Evolutionary conservation across 2,797 vertebrate species (phyloP), one percentile per base, ranked within the genome.

Genomic region (Threskiornis aethiopicus): DNA sequence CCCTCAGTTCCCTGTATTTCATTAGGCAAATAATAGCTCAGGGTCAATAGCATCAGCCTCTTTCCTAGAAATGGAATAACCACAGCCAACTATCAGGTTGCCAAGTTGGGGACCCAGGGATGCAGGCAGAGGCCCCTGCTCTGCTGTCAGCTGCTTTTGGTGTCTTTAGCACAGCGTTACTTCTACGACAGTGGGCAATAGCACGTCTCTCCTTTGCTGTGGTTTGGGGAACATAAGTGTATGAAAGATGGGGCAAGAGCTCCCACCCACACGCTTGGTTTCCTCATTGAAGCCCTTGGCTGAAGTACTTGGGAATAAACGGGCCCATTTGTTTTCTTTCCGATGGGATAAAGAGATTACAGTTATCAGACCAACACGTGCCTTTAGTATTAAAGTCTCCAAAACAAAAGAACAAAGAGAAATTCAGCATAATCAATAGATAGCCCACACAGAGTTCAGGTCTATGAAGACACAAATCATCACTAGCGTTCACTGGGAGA

Each of bases 61-160:
- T 94, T 97, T 97, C 94, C 96, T 94, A 84, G 93, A 97, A 96
- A 87, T 89, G 41, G 67, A 96, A 64, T 35, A 89, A 83, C 39
- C 14, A 24, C 81, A 93, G 90, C 54, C 78, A 96, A 3, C 31
- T 59, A 79, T 52, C 52, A 44, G 54, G 44, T 26, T 87, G 70
- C 89, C 88, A 87, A 65, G 64, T 44, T 44, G 44, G 84, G 47
- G 71, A 82, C 39, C 33, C 0, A 0, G 75, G 75, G 80, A 54
- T 47, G 75, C 75, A 90, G 54, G 16, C 61, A 75, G 49, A 85
- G 35, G 39, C 24, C 58, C 26, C 76, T n/a, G 58, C 49, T 66
- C 66, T 90, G 77, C 51, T 65, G 10, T 42, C 67, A 61, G 90
- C 52, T 67, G 57, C 51, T 64, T 89, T 44, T 47, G 42, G 18